A percentile compares a stretch with the other conserved stretches of the same genome.
Conservation (phyloP, 2,888 invertebrate species). For the Dilophus febrilis region DNA sequence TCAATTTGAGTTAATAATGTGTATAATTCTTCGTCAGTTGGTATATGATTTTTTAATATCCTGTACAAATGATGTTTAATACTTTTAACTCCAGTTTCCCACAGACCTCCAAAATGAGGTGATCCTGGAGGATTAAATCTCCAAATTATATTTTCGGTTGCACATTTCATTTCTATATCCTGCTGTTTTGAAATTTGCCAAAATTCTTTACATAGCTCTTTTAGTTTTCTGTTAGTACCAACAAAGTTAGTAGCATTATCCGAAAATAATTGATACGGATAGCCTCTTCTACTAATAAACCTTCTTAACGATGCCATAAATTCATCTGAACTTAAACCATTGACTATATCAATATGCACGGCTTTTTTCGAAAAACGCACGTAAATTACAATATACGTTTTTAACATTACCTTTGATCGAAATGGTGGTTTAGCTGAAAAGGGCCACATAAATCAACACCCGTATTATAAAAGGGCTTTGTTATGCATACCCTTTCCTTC, state of each 20-base stretch:
- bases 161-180: too few species aligned
- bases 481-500: constrained; percentile 7
- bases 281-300: not conserved
- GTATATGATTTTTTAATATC: not conserved
- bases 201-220: too few species aligned
- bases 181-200: too few species aligned
- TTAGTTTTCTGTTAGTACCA: not conserved
- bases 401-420: too few species aligned
- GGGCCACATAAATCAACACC: constrained; percentile 14
- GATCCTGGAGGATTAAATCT: not conserved
- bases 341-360: not conserved
- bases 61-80: not conserved
- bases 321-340: not conserved
- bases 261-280: not conserved
- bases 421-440: constrained; percentile 5
- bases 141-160: not conserved
- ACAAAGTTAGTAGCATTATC: not conserved
- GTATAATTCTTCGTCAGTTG: not conserved
- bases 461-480: constrained; percentile 12
- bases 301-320: not conserved
- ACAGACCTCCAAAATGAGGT: not conserved
- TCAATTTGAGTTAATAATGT: not conserved
- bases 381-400: not conserved
- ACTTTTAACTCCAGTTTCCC: not conserved
- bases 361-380: not conserved